These are phyloP conservation scores for Myotis lucifugus DNA, from an alignment of 2,113 vertebrate species.

Conservation along the genomic window DNA sequence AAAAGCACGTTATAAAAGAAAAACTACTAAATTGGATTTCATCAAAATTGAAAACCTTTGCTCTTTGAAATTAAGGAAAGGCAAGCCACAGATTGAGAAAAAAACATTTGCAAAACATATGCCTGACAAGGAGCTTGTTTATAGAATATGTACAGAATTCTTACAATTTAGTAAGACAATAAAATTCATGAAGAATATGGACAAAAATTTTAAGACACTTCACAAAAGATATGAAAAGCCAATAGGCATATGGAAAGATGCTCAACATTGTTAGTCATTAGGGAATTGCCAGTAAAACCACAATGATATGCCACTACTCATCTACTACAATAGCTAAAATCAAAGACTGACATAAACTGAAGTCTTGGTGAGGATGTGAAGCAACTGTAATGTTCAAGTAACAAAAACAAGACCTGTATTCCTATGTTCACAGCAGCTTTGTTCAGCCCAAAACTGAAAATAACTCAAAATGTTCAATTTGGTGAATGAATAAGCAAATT, in stretches of 20 bases:
- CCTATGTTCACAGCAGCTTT: background rate
- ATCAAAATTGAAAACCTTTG: constrained; percentile 31
- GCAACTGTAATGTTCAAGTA: background rate
- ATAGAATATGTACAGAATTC: background rate
- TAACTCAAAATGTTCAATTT: background rate
- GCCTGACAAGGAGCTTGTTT: background rate
- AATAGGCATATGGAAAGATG: constrained; percentile 4
- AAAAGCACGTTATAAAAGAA: background rate
- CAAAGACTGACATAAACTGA: constrained; percentile 25
- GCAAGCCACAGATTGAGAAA: background rate
- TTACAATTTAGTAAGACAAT: background rate
- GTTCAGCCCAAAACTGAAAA: background rate
- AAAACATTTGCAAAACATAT: background rate
- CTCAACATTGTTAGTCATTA: background rate
- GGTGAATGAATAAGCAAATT: background rate
- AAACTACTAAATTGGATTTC: background rate
- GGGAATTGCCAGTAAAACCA: constrained; percentile 7
- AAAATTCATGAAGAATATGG: constrained; percentile 11
- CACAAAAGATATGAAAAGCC: background rate
- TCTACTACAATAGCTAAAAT: constrained; percentile 2
- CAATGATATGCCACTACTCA: background rate
- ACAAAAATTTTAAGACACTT: constrained; percentile 15
- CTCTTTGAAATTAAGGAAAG: constrained; percentile 41
- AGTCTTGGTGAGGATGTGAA: background rate
- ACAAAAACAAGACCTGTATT: constrained; percentile 4